Base-by-base conservation (phyloP, 2,113 vertebrate species). In the Nannospalax galili region DNA sequence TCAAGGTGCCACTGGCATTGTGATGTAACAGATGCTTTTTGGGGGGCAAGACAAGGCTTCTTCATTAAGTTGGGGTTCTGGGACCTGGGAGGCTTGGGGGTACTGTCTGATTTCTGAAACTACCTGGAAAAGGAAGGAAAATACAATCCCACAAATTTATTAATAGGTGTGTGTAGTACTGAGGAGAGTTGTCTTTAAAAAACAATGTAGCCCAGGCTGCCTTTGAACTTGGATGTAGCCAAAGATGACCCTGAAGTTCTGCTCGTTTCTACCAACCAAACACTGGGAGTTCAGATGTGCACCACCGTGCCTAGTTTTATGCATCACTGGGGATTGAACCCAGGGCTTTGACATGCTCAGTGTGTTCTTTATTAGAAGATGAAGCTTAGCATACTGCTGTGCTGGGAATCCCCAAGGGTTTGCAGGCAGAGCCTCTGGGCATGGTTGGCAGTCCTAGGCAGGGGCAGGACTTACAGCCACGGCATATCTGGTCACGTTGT, bases 401-500 rank as follows among this genome's bases (percentile, higher is more conserved):
- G 77, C 40, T 32, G 1, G 30, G 28, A 64, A 35, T 20, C 37
- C 11, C 45, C 26, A 28, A 35, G 70, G 60, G 24, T 24, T 32
- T 56, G 65, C 3, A 5, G 45, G 72, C 14, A 3, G 62, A 37
- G 91, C n/a, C 74, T 78, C 48, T 30, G 32, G 19, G 26, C 2
- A 7, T 2, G 20, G 24, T 48, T 3, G 0, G 35, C 11, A 40
- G 40, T 82, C 8, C 12, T 0, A 62, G 67, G 88, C 4, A 2
- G 60, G 17, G 37, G 45, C 8, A 19, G 67, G 62, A 96, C 99
- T 99, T 97, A 99, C 99, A 1, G 99, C 99, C 91, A 99, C 99
- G 0, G 99, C 99, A 0, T 99, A 99, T 98, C 99, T 97, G 94
- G 99, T 99, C 98, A 99, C 98, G 4, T 99, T 99, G 97, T 99